Evolutionary conservation across 2,888 invertebrate genomes (phyloP), one percentile per base, ranked within the genome.

Genomic region (Anthoptus insignis): DNA sequence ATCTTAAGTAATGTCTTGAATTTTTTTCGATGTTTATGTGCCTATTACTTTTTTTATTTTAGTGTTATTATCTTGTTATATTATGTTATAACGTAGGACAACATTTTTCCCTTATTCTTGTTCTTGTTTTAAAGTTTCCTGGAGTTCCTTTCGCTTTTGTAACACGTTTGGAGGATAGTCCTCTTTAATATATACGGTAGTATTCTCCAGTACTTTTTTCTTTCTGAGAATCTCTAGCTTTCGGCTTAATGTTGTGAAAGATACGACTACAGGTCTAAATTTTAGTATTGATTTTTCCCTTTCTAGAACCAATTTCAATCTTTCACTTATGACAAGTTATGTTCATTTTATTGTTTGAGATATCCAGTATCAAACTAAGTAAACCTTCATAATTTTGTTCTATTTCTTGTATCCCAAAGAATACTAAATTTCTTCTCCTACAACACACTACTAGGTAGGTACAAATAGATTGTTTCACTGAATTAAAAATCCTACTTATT

Each of bases 141-240:
- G 73, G 7, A 75, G 34, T 13, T 66, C 66, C 66, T 65, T 74
- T 0, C 75, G 66, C 67, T 71, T 73, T 67, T 74, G 66, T 61
- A 75, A 19, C 7, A 75, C 67, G 2, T n/a, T 56, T 8, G 68
- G 67, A 7, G 73, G 57, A 49, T 64, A 75, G 59, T 73, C 71
- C 67, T 73, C 69, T 59, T 74, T 73, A 4, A 74, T 14, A 22
- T 73, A 73, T 8, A 72, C 70, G 29, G 50, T 58, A 50, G 69
- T 61, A 39, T 19, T 29, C 0, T 32, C 37, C 0, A 71, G 59
- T 16, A 45, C 19, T 63, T 66, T 71, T 47, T 69, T 69, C 5
- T 72, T 71, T 63, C 69, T 74, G 2, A 73, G 42, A 49, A 76
- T 14, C 14, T 74, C 66, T 49, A 74, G 63, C 72, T 73, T 73